Evolutionary conservation across 1,140 invertebrate species (phyloP).

Genomic region (Nephotettix cincticeps): DNA sequence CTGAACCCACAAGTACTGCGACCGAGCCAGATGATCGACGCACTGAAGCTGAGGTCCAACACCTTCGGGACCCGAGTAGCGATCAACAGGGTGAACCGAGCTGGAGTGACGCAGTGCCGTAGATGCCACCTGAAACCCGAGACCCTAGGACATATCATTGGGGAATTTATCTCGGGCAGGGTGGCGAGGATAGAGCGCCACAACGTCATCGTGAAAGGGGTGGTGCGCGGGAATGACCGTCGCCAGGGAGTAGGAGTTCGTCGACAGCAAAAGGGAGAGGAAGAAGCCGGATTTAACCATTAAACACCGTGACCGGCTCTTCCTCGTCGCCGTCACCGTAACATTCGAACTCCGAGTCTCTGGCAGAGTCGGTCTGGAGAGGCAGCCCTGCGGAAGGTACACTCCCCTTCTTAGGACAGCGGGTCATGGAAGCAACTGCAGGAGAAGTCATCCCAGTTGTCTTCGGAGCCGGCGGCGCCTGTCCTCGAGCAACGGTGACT

Average conservation of each 20-base stretch:
- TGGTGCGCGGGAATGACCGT: not conserved
- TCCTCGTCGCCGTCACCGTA: not conserved
- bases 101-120: not conserved
- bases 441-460: not conserved
- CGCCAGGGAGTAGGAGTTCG: not conserved
- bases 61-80: not conserved
- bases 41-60: not conserved
- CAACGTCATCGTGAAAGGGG: not conserved
- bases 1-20: not conserved
- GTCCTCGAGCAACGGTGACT: not conserved
- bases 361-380: not conserved
- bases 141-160: not conserved
- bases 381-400: not conserved
- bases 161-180: not conserved
- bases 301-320: not conserved
- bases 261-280: not conserved
- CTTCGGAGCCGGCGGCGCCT: not conserved
- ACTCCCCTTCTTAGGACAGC: not conserved
- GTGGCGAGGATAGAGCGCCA: not conserved
- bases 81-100: not conserved
- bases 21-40: too few relatives aligned
- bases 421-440: not conserved
- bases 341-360: not conserved
- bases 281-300: not conserved
- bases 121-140: not conserved